A percentile compares a stretch with the other conserved stretches of the same genome.
Conservation (phyloP, 2,888 invertebrate species). For the Scrobipalpa costella region DNA sequence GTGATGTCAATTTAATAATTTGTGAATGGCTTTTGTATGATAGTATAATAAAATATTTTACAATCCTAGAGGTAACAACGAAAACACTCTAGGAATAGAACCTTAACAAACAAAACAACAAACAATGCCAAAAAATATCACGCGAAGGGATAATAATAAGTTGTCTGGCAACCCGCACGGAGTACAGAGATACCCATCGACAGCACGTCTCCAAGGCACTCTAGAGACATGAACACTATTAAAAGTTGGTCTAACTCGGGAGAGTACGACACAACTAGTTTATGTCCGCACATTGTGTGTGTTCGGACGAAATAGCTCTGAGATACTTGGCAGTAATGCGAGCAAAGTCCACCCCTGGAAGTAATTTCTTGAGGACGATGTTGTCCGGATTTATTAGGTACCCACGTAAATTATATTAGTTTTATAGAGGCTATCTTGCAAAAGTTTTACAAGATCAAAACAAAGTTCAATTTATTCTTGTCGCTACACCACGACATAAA, state of each 20-base stretch:
- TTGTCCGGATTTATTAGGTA: conserved; percentile 12
- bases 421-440: background rate
- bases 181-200: conserved; percentile 44
- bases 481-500: background rate
- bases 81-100: background rate
- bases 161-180: conserved; percentile 18
- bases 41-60: too few species aligned
- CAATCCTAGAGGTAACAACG: too few species aligned
- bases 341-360: conserved; percentile 1
- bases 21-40: too few species aligned
- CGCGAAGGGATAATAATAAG: conserved; percentile 14
- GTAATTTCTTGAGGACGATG: conserved; percentile 17
- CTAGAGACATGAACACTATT: conserved; percentile 69
- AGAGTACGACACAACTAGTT: conserved; percentile 65
- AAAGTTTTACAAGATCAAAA: background rate
- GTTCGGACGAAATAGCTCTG: conserved; percentile 14
- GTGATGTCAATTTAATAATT: too few species aligned
- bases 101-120: background rate
- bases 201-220: conserved; percentile 44
- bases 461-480: background rate
- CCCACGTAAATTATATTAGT: background rate
- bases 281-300: conserved; percentile 40
- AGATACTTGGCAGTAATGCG: conserved; percentile 20
- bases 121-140: background rate
- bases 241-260: conserved; percentile 69